These are phyloP conservation scores for Scytalopus superciliaris DNA, from an alignment of 2,113 vertebrate species.

Conservation along the genomic window DNA sequence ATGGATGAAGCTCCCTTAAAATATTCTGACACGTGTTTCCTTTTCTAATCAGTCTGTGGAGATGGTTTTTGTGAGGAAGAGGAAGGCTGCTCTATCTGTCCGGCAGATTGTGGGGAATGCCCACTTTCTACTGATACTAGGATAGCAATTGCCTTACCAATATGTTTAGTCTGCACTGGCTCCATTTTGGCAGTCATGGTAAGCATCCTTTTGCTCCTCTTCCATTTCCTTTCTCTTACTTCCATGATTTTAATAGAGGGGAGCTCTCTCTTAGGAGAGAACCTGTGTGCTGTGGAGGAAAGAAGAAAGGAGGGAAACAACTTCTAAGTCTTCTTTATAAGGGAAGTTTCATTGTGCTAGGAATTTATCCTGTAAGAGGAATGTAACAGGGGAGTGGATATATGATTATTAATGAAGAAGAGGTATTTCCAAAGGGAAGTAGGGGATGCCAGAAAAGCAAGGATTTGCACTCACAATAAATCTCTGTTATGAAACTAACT, in stretches of 20 bases:
- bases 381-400: neutral
- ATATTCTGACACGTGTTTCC: neutral
- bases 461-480: neutral
- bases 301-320: neutral
- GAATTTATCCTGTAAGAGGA: neutral
- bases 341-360: neutral
- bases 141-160: constrained; percentile 75
- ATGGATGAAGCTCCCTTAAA: neutral
- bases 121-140: constrained; percentile 69
- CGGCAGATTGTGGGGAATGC: constrained; percentile 81
- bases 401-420: neutral
- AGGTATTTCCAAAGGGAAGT: neutral
- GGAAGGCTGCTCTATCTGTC: constrained; percentile 79
- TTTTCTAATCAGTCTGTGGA: constrained; percentile 76
- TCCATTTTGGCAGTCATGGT: constrained; percentile 76
- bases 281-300: neutral
- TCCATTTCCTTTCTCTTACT: neutral
- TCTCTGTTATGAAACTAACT: neutral
- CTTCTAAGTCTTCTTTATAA: neutral
- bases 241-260: neutral
- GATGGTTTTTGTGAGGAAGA: constrained; percentile 78
- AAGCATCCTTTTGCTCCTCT: neutral
- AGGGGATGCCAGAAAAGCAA: neutral
- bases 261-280: neutral
- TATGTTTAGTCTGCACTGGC: constrained; percentile 75